Percentiles rank a stretch among this genome's conserved stretches.
Evolutionary conservation across 2,113 vertebrate species (phyloP).

Genomic region (Catharus fuscescens): DNA sequence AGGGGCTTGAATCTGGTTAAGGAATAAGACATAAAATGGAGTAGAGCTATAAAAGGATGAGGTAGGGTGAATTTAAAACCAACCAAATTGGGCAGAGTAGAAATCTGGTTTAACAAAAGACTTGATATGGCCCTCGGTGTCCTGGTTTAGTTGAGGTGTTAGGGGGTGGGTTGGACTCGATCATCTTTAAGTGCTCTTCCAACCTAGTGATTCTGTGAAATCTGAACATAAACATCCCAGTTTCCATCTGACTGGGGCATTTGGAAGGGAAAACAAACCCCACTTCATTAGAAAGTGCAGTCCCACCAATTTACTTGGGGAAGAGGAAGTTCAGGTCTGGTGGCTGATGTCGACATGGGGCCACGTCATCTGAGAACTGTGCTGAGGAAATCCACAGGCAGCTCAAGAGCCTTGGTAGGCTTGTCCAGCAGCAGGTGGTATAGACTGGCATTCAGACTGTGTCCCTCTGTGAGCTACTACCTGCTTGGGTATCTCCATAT

Average conservation of each 20-base stretch:
- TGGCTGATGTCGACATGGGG: rapidly evolving
- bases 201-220: background rate
- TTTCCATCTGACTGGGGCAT: background rate
- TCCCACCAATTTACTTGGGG: background rate
- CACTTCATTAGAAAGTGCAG: background rate
- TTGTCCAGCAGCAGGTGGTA: background rate
- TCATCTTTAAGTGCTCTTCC: no score
- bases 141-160: no score
- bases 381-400: background rate
- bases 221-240: background rate
- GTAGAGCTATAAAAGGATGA: background rate
- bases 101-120: background rate
- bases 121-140: no score
- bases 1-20: background rate
- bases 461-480: rapidly evolving
- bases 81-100: background rate
- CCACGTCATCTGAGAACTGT: background rate
- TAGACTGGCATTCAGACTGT: background rate
- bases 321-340: background rate
- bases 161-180: no score
- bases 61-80: background rate
- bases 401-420: background rate
- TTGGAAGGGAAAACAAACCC: background rate
- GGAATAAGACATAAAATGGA: background rate
- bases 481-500: rapidly evolving